phyloP scores from a whole-genome alignment of 2,113 vertebrate species.

The Formicarius rufipectus region DNA sequence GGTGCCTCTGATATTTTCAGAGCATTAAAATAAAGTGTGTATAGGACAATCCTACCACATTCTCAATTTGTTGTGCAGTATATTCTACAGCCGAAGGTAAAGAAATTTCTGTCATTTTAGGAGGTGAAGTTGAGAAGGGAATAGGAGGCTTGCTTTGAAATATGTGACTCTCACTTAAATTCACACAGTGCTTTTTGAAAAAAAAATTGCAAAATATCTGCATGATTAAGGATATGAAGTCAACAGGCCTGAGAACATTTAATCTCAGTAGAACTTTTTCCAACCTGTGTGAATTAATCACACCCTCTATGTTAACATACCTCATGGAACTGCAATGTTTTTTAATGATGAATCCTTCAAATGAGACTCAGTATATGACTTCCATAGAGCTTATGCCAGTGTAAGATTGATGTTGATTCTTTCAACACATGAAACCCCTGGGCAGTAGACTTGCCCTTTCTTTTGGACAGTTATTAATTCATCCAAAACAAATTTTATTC shows the following conservation, averaged over 20 bases:
- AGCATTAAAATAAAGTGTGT: background rate
- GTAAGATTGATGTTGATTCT: background rate
- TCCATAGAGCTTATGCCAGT: background rate
- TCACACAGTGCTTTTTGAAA: background rate
- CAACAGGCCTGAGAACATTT: background rate
- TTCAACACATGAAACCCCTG: background rate
- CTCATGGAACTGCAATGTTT: background rate
- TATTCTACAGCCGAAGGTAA: background rate
- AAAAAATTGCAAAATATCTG: background rate
- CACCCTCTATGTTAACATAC: background rate
- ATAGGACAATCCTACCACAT: background rate
- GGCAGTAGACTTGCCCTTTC: background rate
- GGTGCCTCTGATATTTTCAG: background rate
- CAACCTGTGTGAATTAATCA: background rate
- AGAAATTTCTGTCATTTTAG: background rate
- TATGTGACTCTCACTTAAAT: background rate
- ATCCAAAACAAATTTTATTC: background rate
- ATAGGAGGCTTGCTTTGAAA: background rate
- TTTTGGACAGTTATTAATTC: background rate
- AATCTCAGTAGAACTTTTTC: background rate
- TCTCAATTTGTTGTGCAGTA: background rate
- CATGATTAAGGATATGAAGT: background rate
- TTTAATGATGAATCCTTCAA: slow-evolving; percentile 21
- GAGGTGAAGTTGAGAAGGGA: background rate
- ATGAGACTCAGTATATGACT: background rate